Base-by-base conservation (phyloP, 2,888 invertebrate species). In the Acleris sparsana region DNA sequence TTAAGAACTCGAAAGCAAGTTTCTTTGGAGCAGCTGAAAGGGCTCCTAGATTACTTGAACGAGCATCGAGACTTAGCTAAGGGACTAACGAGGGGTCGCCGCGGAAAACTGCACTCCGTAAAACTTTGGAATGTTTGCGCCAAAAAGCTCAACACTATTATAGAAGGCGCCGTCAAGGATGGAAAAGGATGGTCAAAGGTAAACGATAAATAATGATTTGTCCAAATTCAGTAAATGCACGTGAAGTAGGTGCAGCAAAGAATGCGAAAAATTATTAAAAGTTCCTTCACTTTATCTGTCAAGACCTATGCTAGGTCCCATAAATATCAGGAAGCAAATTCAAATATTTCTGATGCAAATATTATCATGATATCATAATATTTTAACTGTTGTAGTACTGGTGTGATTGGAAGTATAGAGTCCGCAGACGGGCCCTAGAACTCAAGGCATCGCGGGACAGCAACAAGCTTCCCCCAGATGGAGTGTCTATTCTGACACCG, bases 181-280 rank as follows among this genome's bases (percentile, higher is more conserved):
- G 84, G 83, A 4, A 86, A 83, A 68, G 86, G 83, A n/a, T 89
- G 88, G 88, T 85, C 87, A 5, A 87, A 86, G 85, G 88, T 88
- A 71, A 44, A 9, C 9, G 33, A 33, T 33, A 33, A 0, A 33
- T 33, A 33, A 33, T 25, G 0, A 25, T 33, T 9, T 33, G 33
- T 3, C 9, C 9, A 33, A 33, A 33, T 33, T 33, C 33, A 9
- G 33, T 33, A 33, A 33, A 9, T 33, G 9, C 3, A 9, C 33
- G 9, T 33, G 33, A 33, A 33, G 33, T 9, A 33, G 33, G 33
- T 9, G 9, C 3, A 33, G 33, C 33, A 3, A 33, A 9, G 0
- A 9, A 33, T 9, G 2, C 33, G 0, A 33, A 33, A 33, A 1
- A 25, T 9, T 3, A 33, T 2, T 9, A 33, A 9, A 33, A 33